Percentiles rank a stretch among this genome's conserved stretches.
Conservation (phyloP, 2,113 vertebrate species). For the Nothocercus nigrocapillus region DNA sequence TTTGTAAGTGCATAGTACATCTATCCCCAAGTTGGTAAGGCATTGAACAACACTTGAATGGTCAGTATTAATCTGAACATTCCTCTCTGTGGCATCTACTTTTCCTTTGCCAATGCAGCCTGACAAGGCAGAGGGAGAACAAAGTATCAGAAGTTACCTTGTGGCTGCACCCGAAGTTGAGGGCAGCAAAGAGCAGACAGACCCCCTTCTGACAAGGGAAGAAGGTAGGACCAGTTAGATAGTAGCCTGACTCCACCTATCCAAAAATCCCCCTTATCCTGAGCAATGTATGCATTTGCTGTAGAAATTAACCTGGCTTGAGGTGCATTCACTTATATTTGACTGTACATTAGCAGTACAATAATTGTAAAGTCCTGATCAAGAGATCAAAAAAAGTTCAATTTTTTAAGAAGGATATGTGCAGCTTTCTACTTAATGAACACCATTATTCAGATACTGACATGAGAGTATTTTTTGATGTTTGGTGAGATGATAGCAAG, state of each 20-base stretch:
- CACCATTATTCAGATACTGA: not conserved
- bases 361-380: not conserved
- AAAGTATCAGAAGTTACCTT: not conserved
- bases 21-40: fast-evolving
- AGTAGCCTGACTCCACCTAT: not conserved
- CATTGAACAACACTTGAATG: not conserved
- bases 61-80: no score
- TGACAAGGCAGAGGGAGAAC: not conserved
- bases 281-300: not conserved
- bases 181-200: not conserved
- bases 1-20: fast-evolving
- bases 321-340: not conserved
- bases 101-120: not conserved
- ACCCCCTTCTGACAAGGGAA: not conserved
- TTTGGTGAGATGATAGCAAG: not conserved
- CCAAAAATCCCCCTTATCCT: not conserved
- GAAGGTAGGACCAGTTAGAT: not conserved
- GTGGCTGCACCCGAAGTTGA: not conserved
- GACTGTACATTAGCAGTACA: not conserved
- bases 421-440: not conserved
- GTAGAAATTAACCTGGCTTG: not conserved
- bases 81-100: not conserved
- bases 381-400: not conserved
- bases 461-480: not conserved
- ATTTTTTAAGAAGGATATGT: not conserved